Evolutionary conservation across 2,113 vertebrate species (phyloP).

Genomic region (Rhea pennata): DNA sequence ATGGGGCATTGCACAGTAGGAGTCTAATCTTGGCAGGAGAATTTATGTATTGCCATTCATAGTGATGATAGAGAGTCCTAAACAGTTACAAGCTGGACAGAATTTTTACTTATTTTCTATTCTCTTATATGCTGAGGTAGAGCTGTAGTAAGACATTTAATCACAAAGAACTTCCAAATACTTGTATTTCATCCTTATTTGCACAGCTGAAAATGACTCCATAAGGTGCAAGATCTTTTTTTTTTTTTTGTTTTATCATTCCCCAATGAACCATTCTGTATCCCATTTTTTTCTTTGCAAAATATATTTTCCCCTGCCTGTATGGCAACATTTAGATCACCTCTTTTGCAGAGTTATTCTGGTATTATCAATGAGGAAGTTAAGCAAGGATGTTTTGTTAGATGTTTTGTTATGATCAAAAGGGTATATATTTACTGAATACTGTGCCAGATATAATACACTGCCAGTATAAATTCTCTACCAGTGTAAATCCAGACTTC

Average conservation of each 20-base stretch:
- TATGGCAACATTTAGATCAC: neutral
- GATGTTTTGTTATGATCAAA: neutral
- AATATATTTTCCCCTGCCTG: neutral
- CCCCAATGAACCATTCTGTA: neutral
- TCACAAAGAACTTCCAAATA: neutral
- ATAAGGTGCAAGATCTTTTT: neutral
- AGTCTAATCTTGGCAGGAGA: neutral
- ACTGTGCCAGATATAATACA: neutral
- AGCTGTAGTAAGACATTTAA: neutral
- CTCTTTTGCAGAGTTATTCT: neutral
- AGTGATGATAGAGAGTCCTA: neutral
- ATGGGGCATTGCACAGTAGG: neutral
- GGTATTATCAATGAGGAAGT: neutral
- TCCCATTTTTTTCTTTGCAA: neutral
- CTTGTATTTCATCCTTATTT: neutral
- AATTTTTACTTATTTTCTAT: neutral
- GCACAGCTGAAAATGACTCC: neutral
- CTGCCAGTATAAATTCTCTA: neutral
- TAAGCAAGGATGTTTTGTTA: neutral
- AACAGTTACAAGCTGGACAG: neutral
- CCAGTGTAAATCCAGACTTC: neutral
- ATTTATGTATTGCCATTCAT: neutral
- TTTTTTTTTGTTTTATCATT: neutral
- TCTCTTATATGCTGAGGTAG: neutral
- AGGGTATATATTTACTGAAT: neutral